Conservation (phyloP, 2,113 vertebrate species). For the Nannobrachium achirus region DNA sequence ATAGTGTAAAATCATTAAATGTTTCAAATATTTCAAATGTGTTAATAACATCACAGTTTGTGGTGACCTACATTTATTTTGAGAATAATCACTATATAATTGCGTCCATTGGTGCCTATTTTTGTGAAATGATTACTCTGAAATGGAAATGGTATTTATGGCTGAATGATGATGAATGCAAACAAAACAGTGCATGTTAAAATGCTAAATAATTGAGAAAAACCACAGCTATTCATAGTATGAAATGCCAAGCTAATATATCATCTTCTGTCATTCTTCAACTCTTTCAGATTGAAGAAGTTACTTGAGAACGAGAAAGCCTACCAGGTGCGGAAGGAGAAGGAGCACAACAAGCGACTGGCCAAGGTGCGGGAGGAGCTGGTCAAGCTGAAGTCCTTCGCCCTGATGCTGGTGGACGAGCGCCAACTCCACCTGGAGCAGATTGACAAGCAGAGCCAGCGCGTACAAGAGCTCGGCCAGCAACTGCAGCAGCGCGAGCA, state of each 20-base stretch:
- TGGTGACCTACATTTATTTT: no score
- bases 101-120: no score
- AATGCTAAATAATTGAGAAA: no score
- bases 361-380: constrained; percentile 91
- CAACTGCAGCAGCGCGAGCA: constrained; percentile 90
- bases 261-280: constrained; percentile 15
- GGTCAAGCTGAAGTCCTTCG: constrained; percentile 95
- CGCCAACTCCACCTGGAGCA: constrained; percentile 96
- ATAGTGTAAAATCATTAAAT: no score
- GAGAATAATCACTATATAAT: no score
- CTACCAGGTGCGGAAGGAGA: constrained; percentile 92
- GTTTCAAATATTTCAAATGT: no score
- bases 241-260: constrained; percentile 19
- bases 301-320: constrained; percentile 95
- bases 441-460: constrained; percentile 91
- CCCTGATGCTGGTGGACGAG: constrained; percentile 97
- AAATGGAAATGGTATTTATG: no score
- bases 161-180: no score
- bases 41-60: no score
- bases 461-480: constrained; percentile 89
- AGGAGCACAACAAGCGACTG: constrained; percentile 89
- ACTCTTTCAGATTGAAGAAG: constrained; percentile 88
- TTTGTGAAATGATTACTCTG: no score
- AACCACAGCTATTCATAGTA: no score
- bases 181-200: no score